phyloP scores from a whole-genome alignment of 2,797 vertebrate species.

The Arctocebus calabarensis region DNA sequence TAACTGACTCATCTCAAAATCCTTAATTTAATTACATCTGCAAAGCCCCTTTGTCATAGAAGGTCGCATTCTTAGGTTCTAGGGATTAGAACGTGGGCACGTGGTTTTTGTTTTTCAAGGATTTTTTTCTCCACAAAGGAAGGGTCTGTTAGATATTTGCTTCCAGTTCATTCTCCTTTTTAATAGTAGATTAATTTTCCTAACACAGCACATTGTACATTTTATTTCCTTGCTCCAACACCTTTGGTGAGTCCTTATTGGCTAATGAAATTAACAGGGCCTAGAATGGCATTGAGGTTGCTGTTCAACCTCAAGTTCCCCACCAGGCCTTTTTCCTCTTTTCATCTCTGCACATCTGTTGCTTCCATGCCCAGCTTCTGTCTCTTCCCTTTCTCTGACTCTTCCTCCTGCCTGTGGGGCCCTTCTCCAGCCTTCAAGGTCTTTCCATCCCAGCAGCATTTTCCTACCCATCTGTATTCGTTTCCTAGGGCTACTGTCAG shows the following conservation, averaged over 20 bases:
- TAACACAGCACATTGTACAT: background rate
- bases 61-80: background rate
- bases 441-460: background rate
- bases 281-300: background rate
- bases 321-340: background rate
- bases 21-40: constrained; percentile 55
- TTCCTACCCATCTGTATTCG: background rate
- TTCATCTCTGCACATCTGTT: too few species aligned
- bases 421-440: background rate
- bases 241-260: constrained; percentile 39
- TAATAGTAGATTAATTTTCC: constrained; percentile 49
- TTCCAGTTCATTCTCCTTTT: constrained; percentile 30
- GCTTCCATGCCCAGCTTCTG: too few species aligned
- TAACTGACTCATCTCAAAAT: constrained; percentile 35
- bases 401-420: background rate
- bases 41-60: constrained; percentile 16
- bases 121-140: constrained; percentile 29
- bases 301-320: background rate
- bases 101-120: constrained; percentile 44
- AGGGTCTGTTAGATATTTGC: background rate
- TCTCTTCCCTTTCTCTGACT: background rate
- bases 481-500: background rate
- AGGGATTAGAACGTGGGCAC: background rate
- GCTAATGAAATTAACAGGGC: constrained; percentile 47
- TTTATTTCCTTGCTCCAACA: constrained; percentile 36